These are phyloP conservation scores for Glossosoma conforme DNA, from an alignment of 1,140 invertebrate species.

Conservation along the genomic window DNA sequence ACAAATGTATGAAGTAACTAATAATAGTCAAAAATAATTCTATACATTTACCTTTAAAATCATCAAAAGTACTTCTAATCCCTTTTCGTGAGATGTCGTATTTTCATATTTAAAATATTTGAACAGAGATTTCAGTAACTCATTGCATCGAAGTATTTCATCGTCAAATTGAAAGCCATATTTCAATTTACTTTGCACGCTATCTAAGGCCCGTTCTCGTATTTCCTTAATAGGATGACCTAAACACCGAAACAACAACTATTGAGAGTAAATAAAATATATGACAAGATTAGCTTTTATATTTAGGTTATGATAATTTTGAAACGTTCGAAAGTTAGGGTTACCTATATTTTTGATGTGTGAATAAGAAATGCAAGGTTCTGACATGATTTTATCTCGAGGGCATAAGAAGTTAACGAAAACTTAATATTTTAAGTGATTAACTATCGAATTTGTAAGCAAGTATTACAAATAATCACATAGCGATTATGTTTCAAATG, in stretches of 20 bases:
- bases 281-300: neutral
- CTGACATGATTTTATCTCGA: neutral
- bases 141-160: slow-evolving; percentile 37
- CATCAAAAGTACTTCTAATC: slow-evolving; percentile 38
- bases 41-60: slow-evolving; percentile 38
- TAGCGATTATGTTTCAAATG: neutral
- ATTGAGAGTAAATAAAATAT: neutral
- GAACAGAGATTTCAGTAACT: slow-evolving; percentile 42
- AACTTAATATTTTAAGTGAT: too few relatives aligned
- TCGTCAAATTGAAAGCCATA: slow-evolving; percentile 40
- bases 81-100: slow-evolving; percentile 36
- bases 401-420: too few relatives aligned
- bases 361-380: neutral
- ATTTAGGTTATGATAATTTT: neutral
- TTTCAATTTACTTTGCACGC: slow-evolving; percentile 34
- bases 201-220: slow-evolving; percentile 16
- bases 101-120: slow-evolving; percentile 43
- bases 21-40: neutral
- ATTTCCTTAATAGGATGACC: slow-evolving; percentile 27
- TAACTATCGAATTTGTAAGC: too few relatives aligned
- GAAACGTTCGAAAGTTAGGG: neutral
- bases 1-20: neutral
- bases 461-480: too few relatives aligned
- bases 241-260: slow-evolving; percentile 5
- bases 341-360: slow-evolving; percentile 4